Percentiles rank a stretch among this genome's conserved stretches.
phyloP scores from a whole-genome alignment of 2,113 vertebrate species.

The Arizona elegans region DNA sequence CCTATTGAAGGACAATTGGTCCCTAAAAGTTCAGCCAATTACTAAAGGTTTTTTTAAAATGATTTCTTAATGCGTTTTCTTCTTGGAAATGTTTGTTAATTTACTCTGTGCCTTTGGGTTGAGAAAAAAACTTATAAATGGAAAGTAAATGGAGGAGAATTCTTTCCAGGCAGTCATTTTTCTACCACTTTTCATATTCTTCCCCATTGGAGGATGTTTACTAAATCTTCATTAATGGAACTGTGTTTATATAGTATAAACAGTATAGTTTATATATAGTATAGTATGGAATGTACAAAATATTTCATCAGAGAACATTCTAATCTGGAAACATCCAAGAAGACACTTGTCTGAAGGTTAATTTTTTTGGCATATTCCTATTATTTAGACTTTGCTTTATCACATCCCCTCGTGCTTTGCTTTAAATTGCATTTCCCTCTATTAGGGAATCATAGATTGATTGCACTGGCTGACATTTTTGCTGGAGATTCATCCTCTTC shows the following conservation, averaged over 20 bases:
- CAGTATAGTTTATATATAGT: too few relatives aligned
- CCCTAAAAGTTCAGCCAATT: not conserved
- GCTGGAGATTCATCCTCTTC: conserved; percentile 76
- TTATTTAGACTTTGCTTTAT: not conserved
- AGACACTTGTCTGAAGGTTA: not conserved
- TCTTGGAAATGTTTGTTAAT: not conserved
- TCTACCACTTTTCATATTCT: not conserved
- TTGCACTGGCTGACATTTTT: conserved; percentile 83
- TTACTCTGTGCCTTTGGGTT: not conserved
- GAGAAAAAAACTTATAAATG: not conserved
- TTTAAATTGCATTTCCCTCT: conserved; percentile 1
- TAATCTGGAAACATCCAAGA: not conserved
- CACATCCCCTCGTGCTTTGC: too few relatives aligned
- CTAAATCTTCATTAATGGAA: not conserved
- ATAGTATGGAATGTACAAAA: not conserved
- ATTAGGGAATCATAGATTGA: conserved; percentile 79
- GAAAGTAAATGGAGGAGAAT: not conserved
- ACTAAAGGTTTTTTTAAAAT: not conserved
- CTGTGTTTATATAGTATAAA: not conserved
- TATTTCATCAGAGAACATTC: not conserved
- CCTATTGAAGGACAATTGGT: not conserved
- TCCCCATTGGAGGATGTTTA: not conserved
- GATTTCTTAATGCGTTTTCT: not conserved
- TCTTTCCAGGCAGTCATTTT: not conserved
- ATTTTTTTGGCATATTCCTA: not conserved